Evolutionary conservation across 2,888 invertebrate species (phyloP).

Genomic region (Stenchaetothrips biformis): DNA sequence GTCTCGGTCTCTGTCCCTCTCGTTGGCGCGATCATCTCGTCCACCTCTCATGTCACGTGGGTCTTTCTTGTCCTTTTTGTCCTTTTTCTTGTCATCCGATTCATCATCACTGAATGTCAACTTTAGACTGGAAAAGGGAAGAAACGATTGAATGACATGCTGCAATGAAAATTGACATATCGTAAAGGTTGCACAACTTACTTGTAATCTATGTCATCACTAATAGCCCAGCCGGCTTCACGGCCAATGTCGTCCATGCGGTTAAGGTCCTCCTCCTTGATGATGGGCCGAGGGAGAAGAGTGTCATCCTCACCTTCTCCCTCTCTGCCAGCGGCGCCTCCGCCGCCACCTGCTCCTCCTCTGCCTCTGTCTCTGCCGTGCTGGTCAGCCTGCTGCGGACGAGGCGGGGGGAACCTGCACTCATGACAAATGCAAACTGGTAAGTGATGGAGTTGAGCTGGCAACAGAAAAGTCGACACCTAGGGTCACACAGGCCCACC

Average conservation of each 20-base stretch:
- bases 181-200: slow-evolving; percentile 43
- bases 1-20: slow-evolving; percentile 44
- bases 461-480: no score
- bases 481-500: no score
- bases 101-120: slow-evolving; percentile 93
- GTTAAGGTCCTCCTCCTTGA: slow-evolving; percentile 87
- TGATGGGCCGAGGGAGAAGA: slow-evolving; percentile 73
- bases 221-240: slow-evolving; percentile 87
- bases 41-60: slow-evolving; percentile 39
- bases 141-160: neutral
- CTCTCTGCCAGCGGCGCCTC: slow-evolving; percentile 47
- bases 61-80: slow-evolving; percentile 40
- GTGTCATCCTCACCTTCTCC: slow-evolving; percentile 35
- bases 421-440: no score
- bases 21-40: slow-evolving; percentile 37
- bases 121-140: slow-evolving; percentile 63
- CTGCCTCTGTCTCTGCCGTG: neutral
- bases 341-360: slow-evolving; percentile 47
- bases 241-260: slow-evolving; percentile 86
- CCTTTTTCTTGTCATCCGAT: slow-evolving; percentile 43
- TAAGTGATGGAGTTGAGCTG: no score
- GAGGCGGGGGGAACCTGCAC: slow-evolving; percentile 41
- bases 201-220: slow-evolving; percentile 92
- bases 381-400: slow-evolving; percentile 29
- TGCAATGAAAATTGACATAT: slow-evolving; percentile 31